phyloP scores from a whole-genome alignment of 2,888 invertebrate genomes.

The Idaea straminata region DNA sequence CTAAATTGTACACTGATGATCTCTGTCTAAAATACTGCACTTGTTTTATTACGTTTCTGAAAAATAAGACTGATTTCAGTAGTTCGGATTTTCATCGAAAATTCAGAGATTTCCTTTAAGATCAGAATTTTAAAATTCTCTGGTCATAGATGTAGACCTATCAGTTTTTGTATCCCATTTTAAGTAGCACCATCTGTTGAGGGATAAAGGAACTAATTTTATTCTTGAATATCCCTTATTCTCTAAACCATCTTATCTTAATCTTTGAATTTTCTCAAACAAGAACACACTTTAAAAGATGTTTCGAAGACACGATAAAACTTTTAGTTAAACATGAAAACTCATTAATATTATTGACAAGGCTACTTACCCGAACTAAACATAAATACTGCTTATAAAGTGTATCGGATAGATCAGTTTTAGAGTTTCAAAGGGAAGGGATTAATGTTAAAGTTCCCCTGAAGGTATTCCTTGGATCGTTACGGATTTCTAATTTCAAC shows the following conservation, averaged over 20 bases:
- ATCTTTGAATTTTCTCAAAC: not conserved
- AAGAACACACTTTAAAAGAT: not conserved
- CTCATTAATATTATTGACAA: constrained; percentile 46
- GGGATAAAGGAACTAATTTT: not conserved
- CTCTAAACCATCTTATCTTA: not conserved
- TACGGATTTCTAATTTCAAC: constrained; percentile 75
- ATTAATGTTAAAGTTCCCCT: constrained; percentile 59
- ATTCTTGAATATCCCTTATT: not conserved
- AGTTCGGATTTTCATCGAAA: too few species aligned
- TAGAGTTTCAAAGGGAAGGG: constrained; percentile 64
- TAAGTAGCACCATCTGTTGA: too few species aligned
- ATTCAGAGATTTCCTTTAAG: too few species aligned
- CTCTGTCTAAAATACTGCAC: too few species aligned
- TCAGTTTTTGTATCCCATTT: too few species aligned
- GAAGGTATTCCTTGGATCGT: constrained; percentile 70
- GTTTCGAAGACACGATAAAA: not conserved
- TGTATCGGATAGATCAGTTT: constrained; percentile 63
- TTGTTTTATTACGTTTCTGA: too few species aligned
- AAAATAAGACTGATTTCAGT: too few species aligned
- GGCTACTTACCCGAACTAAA: constrained; percentile 41
- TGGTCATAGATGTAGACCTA: too few species aligned
- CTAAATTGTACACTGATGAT: too few species aligned
- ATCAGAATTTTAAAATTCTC: too few species aligned
- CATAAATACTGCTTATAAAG: constrained; percentile 59
- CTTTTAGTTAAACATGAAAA: constrained; percentile 1